Percentiles rank a stretch among this genome's conserved stretches.
These are phyloP conservation scores for Hyposmocoma kahamanoa DNA, from an alignment of 1,140 invertebrate genomes.

Conservation along the genomic window DNA sequence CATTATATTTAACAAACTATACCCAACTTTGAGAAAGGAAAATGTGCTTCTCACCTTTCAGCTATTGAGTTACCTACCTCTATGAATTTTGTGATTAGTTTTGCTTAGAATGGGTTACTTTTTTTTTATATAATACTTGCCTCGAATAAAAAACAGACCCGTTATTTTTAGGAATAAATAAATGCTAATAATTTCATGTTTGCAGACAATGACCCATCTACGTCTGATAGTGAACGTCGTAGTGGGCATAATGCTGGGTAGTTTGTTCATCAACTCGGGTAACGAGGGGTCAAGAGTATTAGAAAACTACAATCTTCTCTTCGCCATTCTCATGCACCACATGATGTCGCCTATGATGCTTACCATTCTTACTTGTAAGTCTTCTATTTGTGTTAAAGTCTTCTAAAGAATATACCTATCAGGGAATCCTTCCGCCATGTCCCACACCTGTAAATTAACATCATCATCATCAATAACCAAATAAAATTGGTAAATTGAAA, in stretches of 20 bases:
- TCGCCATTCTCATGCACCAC: conserved; percentile 87
- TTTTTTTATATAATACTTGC: conserved; percentile 1
- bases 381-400: neutral
- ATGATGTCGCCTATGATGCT: conserved; percentile 92
- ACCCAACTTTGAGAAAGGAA: no score
- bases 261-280: conserved; percentile 81
- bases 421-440: no score
- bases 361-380: conserved; percentile 87
- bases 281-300: conserved; percentile 82
- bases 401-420: no score
- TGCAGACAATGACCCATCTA: conserved; percentile 92
- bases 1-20: no score
- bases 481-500: no score
- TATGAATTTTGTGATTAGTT: no score
- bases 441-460: no score
- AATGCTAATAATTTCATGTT: conserved; percentile 25
- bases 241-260: conserved; percentile 83
- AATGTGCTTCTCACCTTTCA: no score
- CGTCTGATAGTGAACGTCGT: conserved; percentile 82
- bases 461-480: no score
- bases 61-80: no score
- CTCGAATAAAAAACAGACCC: no score
- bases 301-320: conserved; percentile 88
- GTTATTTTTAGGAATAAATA: neutral
- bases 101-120: no score